Evolutionary conservation across 92 coral and sea anemone genomes (phyloP).

Genomic region (Paragorgia papillata): DNA sequence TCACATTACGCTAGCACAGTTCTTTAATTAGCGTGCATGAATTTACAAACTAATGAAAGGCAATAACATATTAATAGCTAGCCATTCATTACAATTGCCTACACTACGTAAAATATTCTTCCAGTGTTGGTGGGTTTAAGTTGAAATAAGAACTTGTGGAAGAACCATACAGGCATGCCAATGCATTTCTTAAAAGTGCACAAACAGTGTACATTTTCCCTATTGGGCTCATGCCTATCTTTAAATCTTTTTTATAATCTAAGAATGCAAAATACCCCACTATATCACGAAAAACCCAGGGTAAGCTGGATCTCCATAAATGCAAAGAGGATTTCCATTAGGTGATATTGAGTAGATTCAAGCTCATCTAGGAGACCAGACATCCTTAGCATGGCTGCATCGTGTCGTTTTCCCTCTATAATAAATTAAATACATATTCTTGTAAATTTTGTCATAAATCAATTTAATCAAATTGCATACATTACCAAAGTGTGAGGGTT

Average conservation of each 20-base stretch:
- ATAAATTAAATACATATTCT: background rate
- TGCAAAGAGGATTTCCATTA: constrained; percentile 30
- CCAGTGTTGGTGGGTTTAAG: background rate
- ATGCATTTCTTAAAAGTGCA: background rate
- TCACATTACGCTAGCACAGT: too few relatives aligned
- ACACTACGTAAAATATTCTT: too few relatives aligned
- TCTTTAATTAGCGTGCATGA: too few relatives aligned
- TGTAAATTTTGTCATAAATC: too few relatives aligned
- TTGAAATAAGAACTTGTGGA: background rate
- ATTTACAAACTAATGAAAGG: too few relatives aligned
- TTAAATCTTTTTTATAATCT: constrained; percentile 11
- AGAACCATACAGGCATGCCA: constrained; percentile 3
- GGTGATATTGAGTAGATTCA: constrained; percentile 20
- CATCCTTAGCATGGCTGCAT: constrained; percentile 40
- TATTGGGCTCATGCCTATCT: constrained; percentile 7
- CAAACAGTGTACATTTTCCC: constrained; percentile 9
- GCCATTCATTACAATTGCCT: too few relatives aligned
- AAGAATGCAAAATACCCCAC: background rate
- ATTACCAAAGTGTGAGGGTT: too few relatives aligned
- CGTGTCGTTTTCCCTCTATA: constrained; percentile 49
- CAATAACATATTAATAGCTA: too few relatives aligned
- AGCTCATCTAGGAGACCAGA: constrained; percentile 39
- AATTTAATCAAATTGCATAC: too few relatives aligned
- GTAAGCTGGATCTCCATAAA: constrained; percentile 47
- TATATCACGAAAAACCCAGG: constrained; percentile 36